Evolutionary conservation across 1,140 invertebrate genomes (phyloP).

Genomic region (Drosophila orosa): DNA sequence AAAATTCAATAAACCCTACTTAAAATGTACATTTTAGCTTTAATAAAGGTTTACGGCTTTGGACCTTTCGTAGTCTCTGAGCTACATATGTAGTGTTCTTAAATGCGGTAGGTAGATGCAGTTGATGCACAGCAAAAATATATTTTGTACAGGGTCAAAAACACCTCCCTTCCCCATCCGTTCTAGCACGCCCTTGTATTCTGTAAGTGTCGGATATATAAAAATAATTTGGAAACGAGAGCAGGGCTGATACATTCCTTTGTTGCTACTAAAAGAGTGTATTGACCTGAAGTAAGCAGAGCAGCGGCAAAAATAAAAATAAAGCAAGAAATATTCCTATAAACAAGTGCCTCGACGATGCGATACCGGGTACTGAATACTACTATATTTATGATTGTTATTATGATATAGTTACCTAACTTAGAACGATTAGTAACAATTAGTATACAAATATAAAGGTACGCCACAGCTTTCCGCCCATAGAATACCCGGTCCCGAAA

Average conservation of each 20-base stretch:
- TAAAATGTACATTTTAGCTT: no score
- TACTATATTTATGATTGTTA: background rate
- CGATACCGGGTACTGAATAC: background rate
- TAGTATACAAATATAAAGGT: background rate
- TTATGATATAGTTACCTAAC: background rate
- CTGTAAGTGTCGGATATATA: constrained; percentile 6
- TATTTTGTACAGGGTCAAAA: background rate
- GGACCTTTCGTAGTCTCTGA: background rate
- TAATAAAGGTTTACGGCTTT: no score
- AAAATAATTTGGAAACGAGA: constrained; percentile 16
- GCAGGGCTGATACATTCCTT: constrained; percentile 17
- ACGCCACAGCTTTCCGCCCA: background rate
- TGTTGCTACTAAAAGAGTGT: constrained; percentile 34
- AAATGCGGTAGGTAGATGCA: background rate
- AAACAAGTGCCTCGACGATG: background rate
- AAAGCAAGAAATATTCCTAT: background rate
- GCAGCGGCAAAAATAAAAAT: constrained; percentile 25
- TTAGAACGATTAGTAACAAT: background rate
- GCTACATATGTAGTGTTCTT: background rate
- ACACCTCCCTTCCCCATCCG: background rate
- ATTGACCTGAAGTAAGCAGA: constrained; percentile 52
- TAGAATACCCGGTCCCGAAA: background rate
- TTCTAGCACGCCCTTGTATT: constrained; percentile 4
- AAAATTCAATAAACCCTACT: no score
- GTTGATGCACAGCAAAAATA: background rate